A percentile compares a stretch with the other conserved stretches of the same genome.
phyloP scores from a whole-genome alignment of 2,113 vertebrate species.

The Bufo gargarizans region DNA sequence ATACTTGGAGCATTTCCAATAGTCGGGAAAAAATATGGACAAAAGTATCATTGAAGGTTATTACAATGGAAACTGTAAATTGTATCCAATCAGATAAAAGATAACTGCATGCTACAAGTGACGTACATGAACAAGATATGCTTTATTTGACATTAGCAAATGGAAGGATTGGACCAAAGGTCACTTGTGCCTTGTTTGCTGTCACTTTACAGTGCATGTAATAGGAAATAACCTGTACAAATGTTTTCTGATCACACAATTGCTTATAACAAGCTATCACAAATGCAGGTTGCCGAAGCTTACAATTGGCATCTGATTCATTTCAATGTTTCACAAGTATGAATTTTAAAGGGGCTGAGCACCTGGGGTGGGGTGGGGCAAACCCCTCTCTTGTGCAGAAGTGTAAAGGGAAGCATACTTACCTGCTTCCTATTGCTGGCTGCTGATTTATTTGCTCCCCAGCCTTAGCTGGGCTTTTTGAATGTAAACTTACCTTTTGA shows the following conservation, averaged over 20 bases:
- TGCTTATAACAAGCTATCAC: neutral
- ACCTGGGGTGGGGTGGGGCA: no score
- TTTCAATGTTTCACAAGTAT: neutral
- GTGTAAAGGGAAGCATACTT: no score
- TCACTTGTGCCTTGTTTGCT: neutral
- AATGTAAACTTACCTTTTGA: no score
- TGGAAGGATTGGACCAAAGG: constrained; percentile 7
- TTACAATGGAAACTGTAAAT: constrained; percentile 28
- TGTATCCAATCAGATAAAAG: constrained; percentile 33
- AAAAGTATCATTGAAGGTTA: constrained; percentile 2
- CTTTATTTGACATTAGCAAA: constrained; percentile 28
- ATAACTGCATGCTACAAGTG: neutral
- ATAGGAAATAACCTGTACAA: constrained; percentile 19
- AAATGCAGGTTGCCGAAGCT: neutral
- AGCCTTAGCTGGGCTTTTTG: no score
- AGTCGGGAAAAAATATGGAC: neutral
- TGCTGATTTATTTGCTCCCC: no score
- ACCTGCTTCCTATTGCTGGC: no score
- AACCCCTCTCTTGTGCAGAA: no score
- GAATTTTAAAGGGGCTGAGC: neutral
- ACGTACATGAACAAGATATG: neutral
- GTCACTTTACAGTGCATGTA: constrained; percentile 6
- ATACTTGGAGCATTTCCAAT: neutral
- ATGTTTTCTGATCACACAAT: neutral
- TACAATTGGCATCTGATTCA: neutral